These are phyloP conservation scores for Pseudocheirus occidentalis DNA, from an alignment of 2,797 vertebrate genomes.

Conservation along the genomic window DNA sequence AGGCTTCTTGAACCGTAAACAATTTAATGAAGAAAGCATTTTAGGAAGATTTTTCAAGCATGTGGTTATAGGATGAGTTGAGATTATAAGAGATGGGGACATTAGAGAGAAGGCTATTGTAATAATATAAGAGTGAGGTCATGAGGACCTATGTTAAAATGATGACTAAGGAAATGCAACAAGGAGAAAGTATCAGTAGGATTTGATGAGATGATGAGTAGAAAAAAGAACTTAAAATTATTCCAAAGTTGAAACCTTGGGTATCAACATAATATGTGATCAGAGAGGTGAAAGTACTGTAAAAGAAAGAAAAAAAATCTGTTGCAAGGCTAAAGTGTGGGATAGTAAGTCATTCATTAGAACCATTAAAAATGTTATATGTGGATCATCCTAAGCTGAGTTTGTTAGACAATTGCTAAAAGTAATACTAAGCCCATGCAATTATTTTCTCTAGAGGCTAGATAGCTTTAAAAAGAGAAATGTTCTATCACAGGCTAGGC, in stretches of 20 bases:
- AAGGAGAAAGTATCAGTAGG: neutral
- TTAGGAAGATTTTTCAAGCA: slow-evolving; percentile 5
- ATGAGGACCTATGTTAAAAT: neutral
- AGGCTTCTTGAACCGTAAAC: neutral
- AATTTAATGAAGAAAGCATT: neutral
- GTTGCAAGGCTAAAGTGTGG: neutral
- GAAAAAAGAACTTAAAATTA: slow-evolving; percentile 14
- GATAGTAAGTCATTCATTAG: slow-evolving; percentile 23
- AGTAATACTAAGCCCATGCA: neutral
- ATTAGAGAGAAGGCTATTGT: neutral
- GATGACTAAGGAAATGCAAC: neutral
- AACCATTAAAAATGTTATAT: neutral
- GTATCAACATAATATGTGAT: neutral
- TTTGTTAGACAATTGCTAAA: neutral
- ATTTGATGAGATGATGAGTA: neutral
- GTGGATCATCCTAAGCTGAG: neutral
- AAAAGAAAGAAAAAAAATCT: neutral
- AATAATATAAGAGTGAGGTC: neutral
- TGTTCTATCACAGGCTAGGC: neutral
- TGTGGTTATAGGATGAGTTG: neutral
- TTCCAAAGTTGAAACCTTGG: neutral
- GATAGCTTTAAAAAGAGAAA: slow-evolving; percentile 10
- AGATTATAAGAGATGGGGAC: neutral
- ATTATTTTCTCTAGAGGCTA: slow-evolving; percentile 24
- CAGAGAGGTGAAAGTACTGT: neutral